Conservation (phyloP, 2,888 invertebrate genomes). For the Frankliniella fusca region DNA sequence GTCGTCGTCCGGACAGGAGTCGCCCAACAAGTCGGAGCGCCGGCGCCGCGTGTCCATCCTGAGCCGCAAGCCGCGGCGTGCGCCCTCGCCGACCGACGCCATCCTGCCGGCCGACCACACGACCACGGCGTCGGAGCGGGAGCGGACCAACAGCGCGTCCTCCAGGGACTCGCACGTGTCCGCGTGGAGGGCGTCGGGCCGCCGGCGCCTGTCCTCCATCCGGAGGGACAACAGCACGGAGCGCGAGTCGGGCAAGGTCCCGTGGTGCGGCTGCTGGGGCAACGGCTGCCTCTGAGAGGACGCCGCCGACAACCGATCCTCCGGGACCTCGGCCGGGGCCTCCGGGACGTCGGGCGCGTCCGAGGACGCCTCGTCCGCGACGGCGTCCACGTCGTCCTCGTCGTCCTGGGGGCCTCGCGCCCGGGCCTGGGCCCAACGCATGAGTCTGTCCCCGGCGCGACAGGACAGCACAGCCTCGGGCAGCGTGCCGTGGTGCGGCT, state of each 20-base stretch:
- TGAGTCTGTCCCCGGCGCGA: slow-evolving; percentile 25
- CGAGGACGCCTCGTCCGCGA: slow-evolving; percentile 27
- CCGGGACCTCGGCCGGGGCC: slow-evolving; percentile 42
- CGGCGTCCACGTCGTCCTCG: slow-evolving; percentile 34
- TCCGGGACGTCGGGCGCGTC: slow-evolving; percentile 40
- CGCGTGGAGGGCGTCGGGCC: slow-evolving; percentile 41
- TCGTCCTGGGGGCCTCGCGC: slow-evolving; percentile 8
- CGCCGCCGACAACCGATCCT: slow-evolving; percentile 47
- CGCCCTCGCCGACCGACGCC: slow-evolving; percentile 27
- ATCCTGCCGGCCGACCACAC: slow-evolving; percentile 42
- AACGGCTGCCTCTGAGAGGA: slow-evolving; percentile 64
- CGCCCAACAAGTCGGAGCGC: slow-evolving; percentile 46
- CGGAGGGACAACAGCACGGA: slow-evolving; percentile 29
- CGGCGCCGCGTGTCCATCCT: slow-evolving; percentile 41
- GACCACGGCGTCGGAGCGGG: slow-evolving; percentile 43
- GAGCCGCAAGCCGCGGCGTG: slow-evolving; percentile 17
- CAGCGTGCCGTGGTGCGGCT: slow-evolving; percentile 78
- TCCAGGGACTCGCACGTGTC: slow-evolving; percentile 30
- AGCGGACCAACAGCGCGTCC: slow-evolving; percentile 40
- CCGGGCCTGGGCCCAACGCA: slow-evolving; percentile 42
- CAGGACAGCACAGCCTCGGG: slow-evolving; percentile 45
- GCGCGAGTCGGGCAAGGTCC: slow-evolving; percentile 57
- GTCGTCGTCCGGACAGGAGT: slow-evolving; percentile 49
- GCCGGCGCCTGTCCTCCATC: slow-evolving; percentile 32
- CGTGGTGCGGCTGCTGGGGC: slow-evolving; percentile 84